phyloP scores from a whole-genome alignment of 2,888 invertebrate species.

The Salpingus planirostris region DNA sequence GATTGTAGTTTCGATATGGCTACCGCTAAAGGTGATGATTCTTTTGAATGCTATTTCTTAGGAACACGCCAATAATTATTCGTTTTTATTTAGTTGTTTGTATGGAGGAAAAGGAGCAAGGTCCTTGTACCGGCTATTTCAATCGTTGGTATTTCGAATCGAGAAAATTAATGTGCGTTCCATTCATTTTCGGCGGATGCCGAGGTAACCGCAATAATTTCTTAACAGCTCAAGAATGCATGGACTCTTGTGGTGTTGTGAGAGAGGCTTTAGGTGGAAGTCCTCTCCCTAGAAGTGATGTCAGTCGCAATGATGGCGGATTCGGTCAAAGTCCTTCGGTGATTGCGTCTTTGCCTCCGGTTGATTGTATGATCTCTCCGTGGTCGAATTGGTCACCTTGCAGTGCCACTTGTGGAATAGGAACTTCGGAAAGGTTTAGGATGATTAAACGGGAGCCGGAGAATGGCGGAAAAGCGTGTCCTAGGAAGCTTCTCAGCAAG shows the following conservation, averaged over 20 bases:
- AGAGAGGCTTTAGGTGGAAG: conserved; percentile 27
- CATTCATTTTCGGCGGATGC: conserved; percentile 84
- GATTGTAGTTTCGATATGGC: conserved; percentile 65
- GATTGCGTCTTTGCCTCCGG: conserved; percentile 11
- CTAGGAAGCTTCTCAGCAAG: conserved; percentile 49
- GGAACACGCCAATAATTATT: too few relatives aligned
- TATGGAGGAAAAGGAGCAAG: conserved; percentile 65
- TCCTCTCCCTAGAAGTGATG: too few relatives aligned
- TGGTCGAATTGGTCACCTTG: conserved; percentile 84
- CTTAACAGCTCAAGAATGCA: conserved; percentile 68
- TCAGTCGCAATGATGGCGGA: not conserved
- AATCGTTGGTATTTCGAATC: conserved; percentile 81
- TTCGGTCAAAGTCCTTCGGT: conserved; percentile 4
- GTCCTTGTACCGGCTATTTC: conserved; percentile 83
- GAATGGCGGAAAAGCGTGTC: conserved; percentile 58
- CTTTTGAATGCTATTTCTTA: not conserved
- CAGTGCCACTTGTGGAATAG: conserved; percentile 70
- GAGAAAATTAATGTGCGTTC: conserved; percentile 65
- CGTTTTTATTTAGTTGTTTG: conserved; percentile 88
- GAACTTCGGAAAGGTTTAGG: conserved; percentile 56
- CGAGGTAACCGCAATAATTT: conserved; percentile 91
- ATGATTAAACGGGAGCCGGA: conserved; percentile 53
- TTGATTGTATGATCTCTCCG: conserved; percentile 62
- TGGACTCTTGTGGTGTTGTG: conserved; percentile 56
- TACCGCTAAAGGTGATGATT: conserved; percentile 60